Percentiles rank a stretch among this genome's conserved stretches.
phyloP scores from a whole-genome alignment of 2,113 vertebrate genomes.

The Melospiza melodia region DNA sequence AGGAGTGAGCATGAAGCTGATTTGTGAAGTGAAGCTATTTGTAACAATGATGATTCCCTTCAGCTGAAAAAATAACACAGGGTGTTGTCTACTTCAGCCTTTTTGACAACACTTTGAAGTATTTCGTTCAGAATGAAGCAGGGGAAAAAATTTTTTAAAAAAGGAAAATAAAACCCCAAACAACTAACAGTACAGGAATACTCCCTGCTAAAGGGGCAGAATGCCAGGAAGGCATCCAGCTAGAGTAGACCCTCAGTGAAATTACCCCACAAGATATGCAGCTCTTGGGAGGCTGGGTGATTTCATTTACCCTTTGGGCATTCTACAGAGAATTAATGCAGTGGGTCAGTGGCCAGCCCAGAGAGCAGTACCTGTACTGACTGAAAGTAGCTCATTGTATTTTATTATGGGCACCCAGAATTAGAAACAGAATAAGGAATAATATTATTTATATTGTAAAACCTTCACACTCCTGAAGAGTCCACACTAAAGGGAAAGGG shows the following conservation, averaged over 20 bases:
- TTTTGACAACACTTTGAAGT: neutral
- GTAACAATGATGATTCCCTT: neutral
- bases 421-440: neutral
- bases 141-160: neutral
- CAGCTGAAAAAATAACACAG: neutral
- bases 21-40: neutral
- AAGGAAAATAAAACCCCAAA: rapidly evolving
- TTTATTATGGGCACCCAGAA: neutral
- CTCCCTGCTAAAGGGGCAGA: neutral
- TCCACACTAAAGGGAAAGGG: neutral
- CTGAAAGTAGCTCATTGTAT: neutral
- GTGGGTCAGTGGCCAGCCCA: neutral
- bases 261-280: neutral
- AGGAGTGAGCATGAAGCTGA: neutral
- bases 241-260: neutral
- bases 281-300: neutral
- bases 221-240: neutral
- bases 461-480: neutral
- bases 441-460: neutral
- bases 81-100: neutral
- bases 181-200: neutral
- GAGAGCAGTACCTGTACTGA: neutral
- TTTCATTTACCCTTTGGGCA: neutral
- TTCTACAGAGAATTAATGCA: neutral
- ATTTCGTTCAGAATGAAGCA: neutral